Conservation (phyloP, 92 coral and sea anemone species). For the Umimayanthus chanpuru region DNA sequence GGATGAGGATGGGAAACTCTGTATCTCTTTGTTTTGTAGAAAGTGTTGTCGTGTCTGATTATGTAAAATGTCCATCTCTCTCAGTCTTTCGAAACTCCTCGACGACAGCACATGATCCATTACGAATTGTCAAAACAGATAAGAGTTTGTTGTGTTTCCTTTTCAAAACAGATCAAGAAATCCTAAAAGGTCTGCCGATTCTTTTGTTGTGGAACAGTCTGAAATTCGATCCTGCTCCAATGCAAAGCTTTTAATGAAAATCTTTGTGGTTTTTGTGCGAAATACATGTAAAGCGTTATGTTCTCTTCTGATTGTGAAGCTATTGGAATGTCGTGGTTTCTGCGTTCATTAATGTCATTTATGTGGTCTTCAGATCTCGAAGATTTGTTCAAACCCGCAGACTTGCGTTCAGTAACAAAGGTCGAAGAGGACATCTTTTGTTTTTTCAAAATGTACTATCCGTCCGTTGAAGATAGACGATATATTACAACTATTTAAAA, state of each 20-base stretch:
- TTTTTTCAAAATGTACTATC: not conserved
- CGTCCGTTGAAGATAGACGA: not conserved
- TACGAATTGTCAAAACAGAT: slow-evolving; percentile 17
- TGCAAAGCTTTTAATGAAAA: slow-evolving; percentile 27
- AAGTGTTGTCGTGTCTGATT: slow-evolving; percentile 1
- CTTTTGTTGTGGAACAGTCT: slow-evolving; percentile 26
- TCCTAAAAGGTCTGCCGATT: not conserved
- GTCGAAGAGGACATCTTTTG: not conserved
- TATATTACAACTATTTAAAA: not conserved
- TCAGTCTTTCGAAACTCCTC: not conserved
- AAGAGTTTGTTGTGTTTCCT: slow-evolving; percentile 11
- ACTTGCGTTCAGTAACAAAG: too few species aligned
- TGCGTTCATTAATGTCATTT: not conserved
- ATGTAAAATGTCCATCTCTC: slow-evolving; percentile 24
- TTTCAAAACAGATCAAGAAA: slow-evolving; percentile 6
- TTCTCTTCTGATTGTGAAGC: not conserved
- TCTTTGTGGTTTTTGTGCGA: too few species aligned
- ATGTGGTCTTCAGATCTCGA: not conserved
- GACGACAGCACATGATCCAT: slow-evolving; percentile 18
- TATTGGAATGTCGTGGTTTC: not conserved
- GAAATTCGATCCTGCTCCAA: slow-evolving; percentile 27
- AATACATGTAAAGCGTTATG: too few species aligned
- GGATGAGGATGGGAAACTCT: too few species aligned
- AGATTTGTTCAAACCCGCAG: not conserved
- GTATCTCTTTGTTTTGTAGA: not conserved